These are phyloP conservation scores for Oreochromis spilurus DNA, from an alignment of 2,113 vertebrate genomes.

Conservation along the genomic window DNA sequence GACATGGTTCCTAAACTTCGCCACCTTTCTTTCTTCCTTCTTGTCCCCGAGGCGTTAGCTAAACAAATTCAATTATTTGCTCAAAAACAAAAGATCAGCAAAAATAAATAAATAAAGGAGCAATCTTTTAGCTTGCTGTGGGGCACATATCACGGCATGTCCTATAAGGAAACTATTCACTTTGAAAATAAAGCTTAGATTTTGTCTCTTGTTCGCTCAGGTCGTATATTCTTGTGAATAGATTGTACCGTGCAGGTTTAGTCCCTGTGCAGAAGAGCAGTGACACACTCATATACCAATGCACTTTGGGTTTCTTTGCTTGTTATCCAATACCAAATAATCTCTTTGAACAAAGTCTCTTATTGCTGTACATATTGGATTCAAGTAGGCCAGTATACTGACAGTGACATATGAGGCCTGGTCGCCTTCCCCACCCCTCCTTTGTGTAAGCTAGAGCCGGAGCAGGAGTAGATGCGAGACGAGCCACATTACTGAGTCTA, in stretches of 20 bases:
- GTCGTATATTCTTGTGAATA: not conserved
- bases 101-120: not conserved
- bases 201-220: not conserved
- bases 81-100: constrained; percentile 39
- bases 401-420: constrained; percentile 50
- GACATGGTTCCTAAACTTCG: not conserved
- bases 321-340: constrained; percentile 48
- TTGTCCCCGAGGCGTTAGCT: not conserved
- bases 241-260: not conserved
- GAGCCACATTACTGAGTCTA: not conserved
- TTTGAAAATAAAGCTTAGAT: not conserved
- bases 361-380: constrained; percentile 39
- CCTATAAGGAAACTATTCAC: not conserved
- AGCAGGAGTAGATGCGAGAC: not conserved
- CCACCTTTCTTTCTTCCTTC: not conserved
- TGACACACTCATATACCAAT: not conserved
- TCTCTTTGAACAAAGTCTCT: constrained; percentile 33
- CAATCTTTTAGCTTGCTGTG: not conserved
- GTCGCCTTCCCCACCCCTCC: not conserved
- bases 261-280: not conserved
- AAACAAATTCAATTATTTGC: constrained; percentile 46
- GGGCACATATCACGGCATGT: not conserved
- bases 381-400: constrained; percentile 10
- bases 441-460: not conserved
- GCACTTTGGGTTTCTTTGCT: not conserved